A percentile compares a stretch with the other conserved stretches of the same genome.
These are phyloP conservation scores for Passer montanus DNA, from an alignment of 2,113 vertebrate species.

Conservation along the genomic window DNA sequence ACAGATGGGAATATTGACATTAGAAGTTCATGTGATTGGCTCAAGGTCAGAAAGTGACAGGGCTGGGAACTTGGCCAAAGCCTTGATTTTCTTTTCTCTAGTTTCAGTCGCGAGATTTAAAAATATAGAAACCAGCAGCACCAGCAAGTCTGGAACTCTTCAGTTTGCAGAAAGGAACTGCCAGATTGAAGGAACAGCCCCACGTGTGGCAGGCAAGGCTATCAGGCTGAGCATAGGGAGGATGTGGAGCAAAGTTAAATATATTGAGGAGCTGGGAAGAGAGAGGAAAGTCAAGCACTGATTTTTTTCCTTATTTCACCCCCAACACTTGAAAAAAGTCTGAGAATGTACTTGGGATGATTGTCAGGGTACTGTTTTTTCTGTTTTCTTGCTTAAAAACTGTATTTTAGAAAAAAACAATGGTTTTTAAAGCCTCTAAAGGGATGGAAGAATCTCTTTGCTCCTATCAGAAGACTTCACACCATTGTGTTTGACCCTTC, in stretches of 20 bases:
- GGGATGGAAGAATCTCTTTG: neutral
- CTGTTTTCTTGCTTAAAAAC: neutral
- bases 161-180: neutral
- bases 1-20: conserved; percentile 56
- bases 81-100: conserved; percentile 18
- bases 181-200: neutral
- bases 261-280: neutral
- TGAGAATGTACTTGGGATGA: neutral
- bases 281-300: neutral
- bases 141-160: neutral
- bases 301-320: neutral
- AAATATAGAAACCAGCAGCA: neutral
- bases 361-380: neutral
- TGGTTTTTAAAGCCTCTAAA: neutral
- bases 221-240: neutral
- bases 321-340: neutral
- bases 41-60: conserved; percentile 44
- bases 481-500: neutral
- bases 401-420: neutral
- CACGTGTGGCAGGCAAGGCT: neutral
- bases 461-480: neutral
- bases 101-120: neutral
- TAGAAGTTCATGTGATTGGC: conserved; percentile 42
- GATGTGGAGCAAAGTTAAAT: neutral
- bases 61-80: conserved; percentile 38